Evolutionary conservation across 2,888 invertebrate genomes (phyloP).

Genomic region (Pogonocherus hispidulus): DNA sequence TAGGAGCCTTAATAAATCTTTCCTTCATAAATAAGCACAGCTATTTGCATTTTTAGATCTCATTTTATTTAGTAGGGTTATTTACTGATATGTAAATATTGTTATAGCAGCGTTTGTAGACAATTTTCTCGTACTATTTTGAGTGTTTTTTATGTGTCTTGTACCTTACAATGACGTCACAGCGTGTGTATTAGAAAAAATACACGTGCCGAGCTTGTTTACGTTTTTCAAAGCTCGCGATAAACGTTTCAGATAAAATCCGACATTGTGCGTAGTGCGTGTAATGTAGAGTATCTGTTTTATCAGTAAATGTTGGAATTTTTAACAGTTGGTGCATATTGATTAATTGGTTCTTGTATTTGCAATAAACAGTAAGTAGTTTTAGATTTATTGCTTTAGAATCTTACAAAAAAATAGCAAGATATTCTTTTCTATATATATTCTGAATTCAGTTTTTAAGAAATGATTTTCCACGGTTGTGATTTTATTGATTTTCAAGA

Average conservation of each 20-base stretch:
- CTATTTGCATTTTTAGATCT: background rate
- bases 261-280: too few relatives aligned
- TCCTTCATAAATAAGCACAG: background rate
- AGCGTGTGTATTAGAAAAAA: background rate
- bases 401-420: too few relatives aligned
- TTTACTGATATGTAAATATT: slow-evolving; percentile 1
- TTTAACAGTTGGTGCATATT: background rate
- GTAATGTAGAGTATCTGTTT: too few relatives aligned
- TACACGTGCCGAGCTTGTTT: background rate
- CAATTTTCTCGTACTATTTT: background rate
- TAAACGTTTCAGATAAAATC: background rate
- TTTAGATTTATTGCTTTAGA: too few relatives aligned
- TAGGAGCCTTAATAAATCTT: background rate
- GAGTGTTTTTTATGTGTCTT: background rate
- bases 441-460: too few relatives aligned
- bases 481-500: too few relatives aligned
- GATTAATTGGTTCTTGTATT: background rate
- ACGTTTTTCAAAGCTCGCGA: background rate
- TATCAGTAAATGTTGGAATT: too few relatives aligned
- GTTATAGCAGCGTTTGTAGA: background rate
- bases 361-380: background rate
- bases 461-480: too few relatives aligned
- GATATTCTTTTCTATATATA: too few relatives aligned
- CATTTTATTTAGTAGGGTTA: background rate
- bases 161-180: background rate